Evolutionary conservation across 2,113 vertebrate genomes (phyloP), one percentile per base, ranked within the genome.

Genomic region (Scomber scombrus): DNA sequence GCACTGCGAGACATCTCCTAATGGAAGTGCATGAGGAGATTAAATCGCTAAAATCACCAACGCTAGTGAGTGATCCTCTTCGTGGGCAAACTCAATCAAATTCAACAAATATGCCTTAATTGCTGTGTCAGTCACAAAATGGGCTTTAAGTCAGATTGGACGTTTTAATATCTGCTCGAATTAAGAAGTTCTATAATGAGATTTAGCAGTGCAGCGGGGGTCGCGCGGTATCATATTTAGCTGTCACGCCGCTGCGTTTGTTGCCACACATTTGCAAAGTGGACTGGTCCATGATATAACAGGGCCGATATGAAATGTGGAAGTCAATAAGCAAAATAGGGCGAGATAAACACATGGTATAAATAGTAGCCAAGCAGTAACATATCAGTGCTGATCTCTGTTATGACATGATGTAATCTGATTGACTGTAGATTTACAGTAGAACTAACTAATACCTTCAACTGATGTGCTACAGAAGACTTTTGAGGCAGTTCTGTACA

Each of bases 81-180:
- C 40, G 16, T 69, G 50, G 57, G 71, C 68, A 82, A 84, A 85
- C 88, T 82, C 88, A 54, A 84, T 89, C 78, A 82, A 65, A 84
- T 75, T 81, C 61, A 89, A 70, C 83, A 88, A 91, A 91, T 73
- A 66, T 62, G 69, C 60, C 47, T 62, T 91, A 85, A 92, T 89
- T 90, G 74, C 68, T 68, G 67, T 84, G 84, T 81, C 89, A 82
- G 23, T 85, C 62, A 77, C 60, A 86, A 82, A 80, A 81, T n/a
- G 54, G 66, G 82, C 69, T 91, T 85, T 62, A 71, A 80, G 81
- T 86, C 79, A 63, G 66, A 86, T 78, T 54, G 57, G 85, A 87
- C 58, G 5, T 81, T 87, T 89, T 90, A 86, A 89, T 90, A 85
- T 89, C 80, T 50, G 72, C 67, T 60, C 0, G 19, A 81, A 79